Base-by-base conservation (phyloP, 2,888 invertebrate species). In the Trissolcus japonicus region DNA sequence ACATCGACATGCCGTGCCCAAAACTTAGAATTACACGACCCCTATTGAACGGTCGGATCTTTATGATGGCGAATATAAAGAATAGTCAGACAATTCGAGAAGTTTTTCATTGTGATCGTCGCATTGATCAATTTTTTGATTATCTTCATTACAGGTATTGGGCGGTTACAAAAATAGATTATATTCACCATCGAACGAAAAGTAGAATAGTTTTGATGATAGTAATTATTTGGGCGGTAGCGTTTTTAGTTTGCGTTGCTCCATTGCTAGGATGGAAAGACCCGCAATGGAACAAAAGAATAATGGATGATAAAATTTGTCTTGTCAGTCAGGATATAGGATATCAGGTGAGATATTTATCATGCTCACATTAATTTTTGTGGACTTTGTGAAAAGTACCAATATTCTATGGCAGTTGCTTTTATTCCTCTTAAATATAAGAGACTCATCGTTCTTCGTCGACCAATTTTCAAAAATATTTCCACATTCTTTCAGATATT, bases 141-240 rank as follows among this genome's bases (percentile, higher is more conserved):
- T 11, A 35, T 35, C 35, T 35, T 35, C 9, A 35, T 86, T 88
- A 21, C 88, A 94, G 95, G 89, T 97, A 95, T 90, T 96, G 96
- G 95, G 95, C 96, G 79, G 96, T 97, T 83, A 97, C 97, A 76
- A 94, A 95, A 88, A 94, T 96, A 83, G 95, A 96, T 90, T 96
- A 97, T 90, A 95, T 96, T 79, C 94, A 96, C 86, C 94, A 95
- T 82, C 91, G 96, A 79, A 95, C 95, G 51, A 94, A 94, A 9
- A 92, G 91, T 69, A 91, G 94, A 74, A 94, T 96, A 82, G 93
- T 95, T 59, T 90, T 93, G 69, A 96, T 96, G 95, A 95, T 96
- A 79, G 91, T 93, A 75, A 92, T 94, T 79, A 94, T 96, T 67
- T 98, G 97, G 97, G 90, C 93, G 63, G 94, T 95, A 41, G 94